phyloP scores from a whole-genome alignment of 2,797 vertebrate species.

The Aselliscus stoliczkanus region DNA sequence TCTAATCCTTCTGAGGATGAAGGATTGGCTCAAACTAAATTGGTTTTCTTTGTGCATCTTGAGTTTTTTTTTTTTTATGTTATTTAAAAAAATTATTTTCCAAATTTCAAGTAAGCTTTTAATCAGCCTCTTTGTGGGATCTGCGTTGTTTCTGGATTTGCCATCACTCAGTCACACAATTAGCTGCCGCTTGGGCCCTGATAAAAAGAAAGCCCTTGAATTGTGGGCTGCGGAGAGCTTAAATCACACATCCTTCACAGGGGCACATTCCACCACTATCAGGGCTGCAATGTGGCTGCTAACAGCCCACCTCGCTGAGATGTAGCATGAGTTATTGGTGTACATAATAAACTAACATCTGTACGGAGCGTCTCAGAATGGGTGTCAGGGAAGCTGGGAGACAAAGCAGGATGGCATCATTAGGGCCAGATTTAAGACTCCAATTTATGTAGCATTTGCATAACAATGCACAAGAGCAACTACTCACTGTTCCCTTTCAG shows the following conservation, averaged over 20 bases:
- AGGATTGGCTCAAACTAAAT: constrained; percentile 59
- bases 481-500: constrained; percentile 65
- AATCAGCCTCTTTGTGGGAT: constrained; percentile 74
- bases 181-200: constrained; percentile 63
- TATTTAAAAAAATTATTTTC: constrained; percentile 69
- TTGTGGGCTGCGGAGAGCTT: constrained; percentile 54
- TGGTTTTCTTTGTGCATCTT: constrained; percentile 59
- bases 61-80: constrained; percentile 40
- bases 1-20: constrained; percentile 65
- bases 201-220: constrained; percentile 65
- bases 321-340: constrained; percentile 72
- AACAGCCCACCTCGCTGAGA: constrained; percentile 60
- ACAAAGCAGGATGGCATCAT: constrained; percentile 77
- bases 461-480: constrained; percentile 75
- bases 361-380: constrained; percentile 70
- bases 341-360: constrained; percentile 78
- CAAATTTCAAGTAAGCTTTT: constrained; percentile 75
- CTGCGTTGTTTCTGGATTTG: constrained; percentile 76
- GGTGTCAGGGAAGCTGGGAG: constrained; percentile 72
- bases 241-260: constrained; percentile 59
- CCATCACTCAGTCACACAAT: constrained; percentile 40
- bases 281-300: constrained; percentile 54
- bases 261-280: constrained; percentile 31
- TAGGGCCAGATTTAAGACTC: constrained; percentile 76
- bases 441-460: constrained; percentile 79